Evolutionary conservation across 2,113 vertebrate species (phyloP), one percentile per base, ranked within the genome.

Genomic region (Meleagris gallopavo): DNA sequence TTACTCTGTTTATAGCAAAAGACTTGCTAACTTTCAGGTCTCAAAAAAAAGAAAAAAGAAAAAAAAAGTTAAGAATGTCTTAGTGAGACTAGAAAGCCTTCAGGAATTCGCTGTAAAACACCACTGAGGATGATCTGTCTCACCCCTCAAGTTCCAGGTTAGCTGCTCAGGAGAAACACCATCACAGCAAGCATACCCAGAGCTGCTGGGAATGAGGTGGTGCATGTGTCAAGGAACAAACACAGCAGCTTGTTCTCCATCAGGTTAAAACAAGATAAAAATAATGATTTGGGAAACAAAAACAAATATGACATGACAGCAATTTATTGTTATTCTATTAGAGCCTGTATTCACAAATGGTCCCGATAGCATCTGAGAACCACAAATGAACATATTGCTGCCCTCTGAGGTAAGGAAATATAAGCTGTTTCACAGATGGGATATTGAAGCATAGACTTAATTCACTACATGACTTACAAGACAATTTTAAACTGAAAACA

Each of bases 201-300:
- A 66, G 60, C 41, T 87, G 32, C 18, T n/a, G 61, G 52, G 57
- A 4, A 36, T 18, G 21, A 30, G n/a, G 36, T 66, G 48, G 80
- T 7, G 4, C 1, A 9, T 1, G 2, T 65, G 48, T 67, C 61
- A 52, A 92, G 70, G 84, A 88, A 60, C 11, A 92, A 83, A 88
- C 81, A 90, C 21, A 78, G 67, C 70, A 89, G 38, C 38, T 90
- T 90, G 58, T 36, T 95, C 61, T 90, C 46, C 61, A 81, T 32
- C 61, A 75, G 11, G 36, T 69, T 78, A 74, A 73, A 93, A 81
- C 62, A 87, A 90, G 54, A 84, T 45, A 36, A 86, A 89, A 89
- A 54, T 58, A 83, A 78, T 25, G 0, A 57, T 58, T n/a, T 57
- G 32, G 32, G 41, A 92, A 91, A 75, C 15, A 88, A 81, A 71